Evolutionary conservation across 2,888 invertebrate genomes (phyloP).

Genomic region (Periphyllus acericola): DNA sequence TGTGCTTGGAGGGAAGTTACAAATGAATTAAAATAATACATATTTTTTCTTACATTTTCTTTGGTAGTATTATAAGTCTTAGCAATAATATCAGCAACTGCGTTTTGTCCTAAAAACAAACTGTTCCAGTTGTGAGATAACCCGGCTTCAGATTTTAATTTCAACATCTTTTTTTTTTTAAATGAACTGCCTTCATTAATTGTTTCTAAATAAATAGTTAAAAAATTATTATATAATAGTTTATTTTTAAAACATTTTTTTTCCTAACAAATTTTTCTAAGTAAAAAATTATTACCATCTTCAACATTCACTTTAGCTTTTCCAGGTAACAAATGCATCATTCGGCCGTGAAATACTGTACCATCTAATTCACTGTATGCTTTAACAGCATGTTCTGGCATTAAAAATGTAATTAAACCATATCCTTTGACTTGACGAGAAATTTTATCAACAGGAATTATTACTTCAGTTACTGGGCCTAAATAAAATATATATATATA

Average conservation of each 20-base stretch:
- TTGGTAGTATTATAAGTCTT: conserved; percentile 85
- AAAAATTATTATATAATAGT: not conserved
- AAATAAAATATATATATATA: conserved; percentile 61
- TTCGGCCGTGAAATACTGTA: conserved; percentile 87
- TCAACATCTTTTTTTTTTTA: conserved; percentile 84
- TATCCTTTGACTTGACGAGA: conserved; percentile 84
- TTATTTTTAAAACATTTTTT: too few relatives aligned
- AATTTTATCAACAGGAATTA: conserved; percentile 85
- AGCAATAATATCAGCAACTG: conserved; percentile 91
- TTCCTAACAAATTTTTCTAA: not conserved
- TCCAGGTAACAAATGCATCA: conserved; percentile 92
- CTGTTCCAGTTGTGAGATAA: conserved; percentile 96
- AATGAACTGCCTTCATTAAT: conserved; percentile 75
- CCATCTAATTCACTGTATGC: conserved; percentile 92
- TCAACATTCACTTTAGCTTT: conserved; percentile 73
- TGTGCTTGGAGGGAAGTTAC: not conserved
- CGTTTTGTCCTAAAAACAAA: conserved; percentile 90
- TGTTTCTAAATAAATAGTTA: conserved; percentile 8
- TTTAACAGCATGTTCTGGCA: conserved; percentile 93
- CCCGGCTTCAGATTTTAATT: conserved; percentile 79
- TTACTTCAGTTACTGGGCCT: conserved; percentile 88
- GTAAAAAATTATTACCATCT: conserved; percentile 64
- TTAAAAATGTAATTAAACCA: conserved; percentile 89
- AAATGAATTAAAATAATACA: not conserved
- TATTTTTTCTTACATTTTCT: conserved; percentile 73